Conservation (phyloP, 2,888 invertebrate species). For the Imbricaverruca yamaguchii region DNA sequence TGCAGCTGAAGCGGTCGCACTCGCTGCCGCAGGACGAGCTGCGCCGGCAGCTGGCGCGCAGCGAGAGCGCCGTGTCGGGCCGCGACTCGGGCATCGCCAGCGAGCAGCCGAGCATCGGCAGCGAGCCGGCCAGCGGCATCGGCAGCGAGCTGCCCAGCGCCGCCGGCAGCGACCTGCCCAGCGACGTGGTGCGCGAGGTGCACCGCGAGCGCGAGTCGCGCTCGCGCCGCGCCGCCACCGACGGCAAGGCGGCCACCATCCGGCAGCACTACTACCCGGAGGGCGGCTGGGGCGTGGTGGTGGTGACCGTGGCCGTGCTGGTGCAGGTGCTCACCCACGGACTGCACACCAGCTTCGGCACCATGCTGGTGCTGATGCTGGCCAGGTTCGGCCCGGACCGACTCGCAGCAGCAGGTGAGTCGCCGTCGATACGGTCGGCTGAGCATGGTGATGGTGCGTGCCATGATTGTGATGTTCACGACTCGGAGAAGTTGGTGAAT, state of each 20-base stretch:
- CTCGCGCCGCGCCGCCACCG: background rate
- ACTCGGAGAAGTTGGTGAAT: too few species aligned
- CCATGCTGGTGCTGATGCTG: background rate
- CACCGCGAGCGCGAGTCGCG: background rate
- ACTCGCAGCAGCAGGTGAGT: background rate
- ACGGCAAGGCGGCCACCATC: conserved; percentile 49
- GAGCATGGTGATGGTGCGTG: too few species aligned
- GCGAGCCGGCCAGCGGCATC: background rate
- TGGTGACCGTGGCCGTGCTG: conserved; percentile 61
- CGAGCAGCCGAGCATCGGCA: conserved; percentile 12
- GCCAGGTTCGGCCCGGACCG: background rate
- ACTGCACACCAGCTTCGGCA: conserved; percentile 55
- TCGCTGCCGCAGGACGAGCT: conserved; percentile 9
- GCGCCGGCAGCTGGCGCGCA: conserved; percentile 7
- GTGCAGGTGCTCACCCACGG: conserved; percentile 69
- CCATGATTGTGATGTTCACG: too few species aligned
- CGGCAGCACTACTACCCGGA: conserved; percentile 76
- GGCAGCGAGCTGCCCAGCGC: background rate
- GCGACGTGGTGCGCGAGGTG: conserved; percentile 8
- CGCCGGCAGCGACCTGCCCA: conserved; percentile 9
- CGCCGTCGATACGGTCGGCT: too few species aligned
- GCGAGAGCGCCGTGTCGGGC: conserved; percentile 3
- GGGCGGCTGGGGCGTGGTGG: conserved; percentile 75
- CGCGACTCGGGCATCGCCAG: conserved; percentile 14
- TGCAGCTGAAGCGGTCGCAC: conserved; percentile 12